Evolutionary conservation across 2,888 invertebrate species (phyloP), one percentile per base, ranked within the genome.

Genomic region (Panzeria rudis): DNA sequence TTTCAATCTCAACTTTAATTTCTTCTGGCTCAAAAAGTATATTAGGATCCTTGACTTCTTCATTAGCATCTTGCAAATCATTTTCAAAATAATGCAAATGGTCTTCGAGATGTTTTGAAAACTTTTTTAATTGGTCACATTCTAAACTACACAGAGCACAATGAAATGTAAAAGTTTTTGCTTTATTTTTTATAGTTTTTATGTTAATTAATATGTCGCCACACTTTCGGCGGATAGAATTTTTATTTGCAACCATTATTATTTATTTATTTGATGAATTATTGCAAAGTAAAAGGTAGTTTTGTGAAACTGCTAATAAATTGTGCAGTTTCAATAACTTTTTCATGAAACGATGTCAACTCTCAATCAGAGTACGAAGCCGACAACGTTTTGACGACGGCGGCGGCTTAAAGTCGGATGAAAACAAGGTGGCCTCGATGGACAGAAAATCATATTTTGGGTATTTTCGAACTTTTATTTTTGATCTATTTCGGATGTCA

Each of bases 51-150:
- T 23, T 61, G 1, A 3, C n/a, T 5, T 52, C 3, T 13, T 41
- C 62, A 15, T 32, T 54, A 13, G n/a, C 9, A 50, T 68, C 9
- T 13, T 69, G 38, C 0, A 35, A 20, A 6, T 59, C 11, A 59
- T 75, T 47, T 20, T 73, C 56, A 25, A 79, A 75, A 20, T 50
- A 9, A 32, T 64, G 25, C 11, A 64, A 75, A 66, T 84, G 83
- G 1, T 56, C 41, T 62, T 84, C 83, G 20, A 84, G 62, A 47
- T 84, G 83, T 13, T 69, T 62, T 13, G 83, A 79, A 29, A 84
- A 84, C 17, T 79, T 84, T n/a, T 84, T 84, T 23, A 84, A 64
- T 50, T 84, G 84, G 59, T 84, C 69, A 62, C 75, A 84, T 13
- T 79, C 68, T 5, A 35, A 47, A 38, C 62, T 64, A 25, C 83